Percentiles rank a stretch among this genome's conserved stretches.
phyloP scores from a whole-genome alignment of 2,888 invertebrate genomes.

The Drosophila multiciliata region DNA sequence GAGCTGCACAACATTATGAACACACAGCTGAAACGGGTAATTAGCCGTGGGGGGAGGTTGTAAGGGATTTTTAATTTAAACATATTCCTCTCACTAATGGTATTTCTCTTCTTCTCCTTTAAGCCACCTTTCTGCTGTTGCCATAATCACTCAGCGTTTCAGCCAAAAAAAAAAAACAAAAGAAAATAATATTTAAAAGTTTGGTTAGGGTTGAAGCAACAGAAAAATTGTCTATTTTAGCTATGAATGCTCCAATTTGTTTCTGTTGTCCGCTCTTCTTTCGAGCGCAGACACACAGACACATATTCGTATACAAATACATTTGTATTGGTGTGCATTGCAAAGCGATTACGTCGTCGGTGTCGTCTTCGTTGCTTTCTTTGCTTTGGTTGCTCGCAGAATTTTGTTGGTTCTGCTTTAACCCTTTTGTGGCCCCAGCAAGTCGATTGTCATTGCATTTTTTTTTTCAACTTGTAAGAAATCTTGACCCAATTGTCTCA shows the following conservation, averaged over 20 bases:
- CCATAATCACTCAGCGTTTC: constrained; percentile 31
- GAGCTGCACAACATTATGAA: constrained; percentile 99
- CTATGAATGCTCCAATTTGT: constrained; percentile 63
- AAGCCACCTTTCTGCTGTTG: constrained; percentile 46
- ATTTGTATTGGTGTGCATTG: constrained; percentile 61
- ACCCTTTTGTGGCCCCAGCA: constrained; percentile 55
- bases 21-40: constrained; percentile 97
- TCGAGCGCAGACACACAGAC: constrained; percentile 19
- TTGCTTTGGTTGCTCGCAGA: constrained; percentile 43
- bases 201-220: constrained; percentile 62
- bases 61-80: neutral
- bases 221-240: constrained; percentile 30
- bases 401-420: constrained; percentile 56
- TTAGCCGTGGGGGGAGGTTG: constrained; percentile 42
- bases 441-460: constrained; percentile 37
- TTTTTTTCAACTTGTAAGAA: constrained; percentile 36
- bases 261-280: constrained; percentile 33
- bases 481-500: constrained; percentile 71
- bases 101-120: constrained; percentile 39
- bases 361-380: constrained; percentile 54
- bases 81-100: constrained; percentile 27
- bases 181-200: constrained; percentile 47
- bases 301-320: constrained; percentile 1
- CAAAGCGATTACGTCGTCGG: constrained; percentile 77
- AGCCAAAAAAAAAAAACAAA: constrained; percentile 17